Percentiles rank a stretch among this genome's conserved stretches.
Conservation (phyloP, 2,888 invertebrate species). For the Anoplius nigerrimus region DNA sequence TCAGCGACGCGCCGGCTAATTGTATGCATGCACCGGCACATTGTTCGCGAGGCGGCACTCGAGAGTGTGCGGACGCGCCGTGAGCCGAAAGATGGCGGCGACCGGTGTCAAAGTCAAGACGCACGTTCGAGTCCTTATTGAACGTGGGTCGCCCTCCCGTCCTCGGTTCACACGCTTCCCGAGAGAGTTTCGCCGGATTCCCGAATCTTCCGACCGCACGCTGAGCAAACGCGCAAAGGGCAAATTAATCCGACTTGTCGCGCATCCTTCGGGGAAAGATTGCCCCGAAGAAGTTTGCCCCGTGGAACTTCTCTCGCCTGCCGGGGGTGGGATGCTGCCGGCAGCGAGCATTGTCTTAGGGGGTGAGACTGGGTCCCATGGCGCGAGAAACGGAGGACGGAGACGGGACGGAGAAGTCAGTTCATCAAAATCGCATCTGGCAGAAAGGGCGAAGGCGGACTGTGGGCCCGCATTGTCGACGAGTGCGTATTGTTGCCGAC, state of each 20-base stretch:
- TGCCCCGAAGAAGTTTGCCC: too few relatives aligned
- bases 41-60: conserved; percentile 58
- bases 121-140: conserved; percentile 36
- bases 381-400: conserved; percentile 10
- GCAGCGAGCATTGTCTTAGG: too few relatives aligned
- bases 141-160: conserved; percentile 19
- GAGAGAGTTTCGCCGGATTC: not conserved
- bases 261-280: not conserved
- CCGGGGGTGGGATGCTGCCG: too few relatives aligned
- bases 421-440: conserved; percentile 69
- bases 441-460: conserved; percentile 54
- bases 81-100: conserved; percentile 23
- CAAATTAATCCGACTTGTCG: not conserved
- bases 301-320: too few relatives aligned
- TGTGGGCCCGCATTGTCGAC: conserved; percentile 58
- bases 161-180: conserved; percentile 29
- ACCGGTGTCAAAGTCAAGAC: conserved; percentile 34
- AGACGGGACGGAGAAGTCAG: conserved; percentile 51
- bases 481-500: conserved; percentile 57
- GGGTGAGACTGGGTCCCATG: not conserved
- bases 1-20: conserved; percentile 63
- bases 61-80: conserved; percentile 23
- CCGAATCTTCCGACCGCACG: not conserved
- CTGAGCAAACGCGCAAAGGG: not conserved
- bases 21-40: conserved; percentile 67